A percentile compares a stretch with the other conserved stretches of the same genome.
Conservation (phyloP, 2,797 vertebrate genomes). For the Podargus strigoides region DNA sequence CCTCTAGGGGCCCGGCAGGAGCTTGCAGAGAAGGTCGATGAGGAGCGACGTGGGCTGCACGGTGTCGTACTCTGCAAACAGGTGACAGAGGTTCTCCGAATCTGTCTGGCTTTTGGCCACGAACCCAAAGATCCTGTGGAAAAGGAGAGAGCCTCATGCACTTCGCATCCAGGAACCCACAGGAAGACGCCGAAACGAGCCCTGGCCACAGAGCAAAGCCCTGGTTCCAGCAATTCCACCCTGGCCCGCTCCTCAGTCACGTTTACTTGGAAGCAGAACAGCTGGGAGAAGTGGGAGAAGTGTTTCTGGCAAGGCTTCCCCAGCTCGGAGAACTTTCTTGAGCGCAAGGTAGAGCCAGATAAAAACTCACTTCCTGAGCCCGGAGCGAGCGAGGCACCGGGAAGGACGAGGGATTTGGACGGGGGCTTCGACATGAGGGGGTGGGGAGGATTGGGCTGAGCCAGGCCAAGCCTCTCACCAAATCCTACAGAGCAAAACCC, state of each 20-base stretch:
- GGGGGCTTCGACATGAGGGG: neutral
- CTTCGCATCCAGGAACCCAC: neutral
- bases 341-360: constrained; percentile 37
- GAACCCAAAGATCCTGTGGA: constrained; percentile 86
- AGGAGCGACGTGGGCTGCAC: constrained; percentile 76
- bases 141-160: neutral
- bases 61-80: constrained; percentile 86
- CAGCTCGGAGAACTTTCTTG: constrained; percentile 2
- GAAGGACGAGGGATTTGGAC: neutral
- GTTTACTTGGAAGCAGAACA: constrained; percentile 28
- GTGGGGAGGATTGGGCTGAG: neutral
- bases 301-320: constrained; percentile 19
- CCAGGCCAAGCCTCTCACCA: neutral
- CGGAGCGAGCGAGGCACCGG: neutral
- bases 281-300: constrained; percentile 20
- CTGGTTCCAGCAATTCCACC: neutral
- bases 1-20: constrained; percentile 59
- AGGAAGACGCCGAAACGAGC: neutral
- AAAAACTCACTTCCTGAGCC: neutral
- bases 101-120: constrained; percentile 84
- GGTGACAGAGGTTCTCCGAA: constrained; percentile 85
- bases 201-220: neutral
- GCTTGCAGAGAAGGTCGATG: constrained; percentile 70
- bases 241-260: neutral
- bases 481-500: neutral